These are phyloP conservation scores for Cyanoderma ruficeps DNA, from an alignment of 2,113 vertebrate species.

Conservation along the genomic window DNA sequence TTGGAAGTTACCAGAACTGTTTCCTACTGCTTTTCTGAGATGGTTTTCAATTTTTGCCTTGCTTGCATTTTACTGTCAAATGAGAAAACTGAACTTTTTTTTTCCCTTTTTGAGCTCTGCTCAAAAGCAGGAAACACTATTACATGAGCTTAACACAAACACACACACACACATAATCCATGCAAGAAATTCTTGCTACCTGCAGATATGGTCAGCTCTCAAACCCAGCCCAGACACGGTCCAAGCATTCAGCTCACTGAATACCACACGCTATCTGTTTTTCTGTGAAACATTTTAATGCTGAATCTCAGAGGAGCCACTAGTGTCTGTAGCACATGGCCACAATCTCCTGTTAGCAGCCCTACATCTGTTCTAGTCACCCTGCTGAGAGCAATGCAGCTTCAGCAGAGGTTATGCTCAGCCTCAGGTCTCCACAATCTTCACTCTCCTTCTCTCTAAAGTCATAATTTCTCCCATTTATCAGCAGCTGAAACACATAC, in stretches of 20 bases:
- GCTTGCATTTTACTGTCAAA: not conserved
- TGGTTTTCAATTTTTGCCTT: not conserved
- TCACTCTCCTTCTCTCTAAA: not conserved
- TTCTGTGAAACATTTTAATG: not conserved
- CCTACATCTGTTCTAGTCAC: rapidly evolving
- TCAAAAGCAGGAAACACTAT: not conserved
- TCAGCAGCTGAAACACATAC: not conserved
- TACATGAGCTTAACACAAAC: not conserved
- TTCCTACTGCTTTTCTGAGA: not conserved
- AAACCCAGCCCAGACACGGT: not conserved
- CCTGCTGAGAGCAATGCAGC: not conserved
- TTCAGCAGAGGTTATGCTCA: not conserved
- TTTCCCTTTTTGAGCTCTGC: not conserved
- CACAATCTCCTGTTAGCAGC: not conserved
- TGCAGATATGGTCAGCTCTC: not conserved
- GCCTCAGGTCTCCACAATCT: not conserved
- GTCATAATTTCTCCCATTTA: not conserved
- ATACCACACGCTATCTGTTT: not conserved
- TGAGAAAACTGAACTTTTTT: not conserved
- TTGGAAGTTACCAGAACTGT: not conserved
- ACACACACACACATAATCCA: not conserved
- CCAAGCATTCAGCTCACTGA: not conserved
- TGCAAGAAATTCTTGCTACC: not conserved
- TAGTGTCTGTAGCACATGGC: rapidly evolving
- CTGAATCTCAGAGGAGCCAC: not conserved